Base-by-base conservation (phyloP, 23 tunicate species). In the Trididemnum miniatum region DNA sequence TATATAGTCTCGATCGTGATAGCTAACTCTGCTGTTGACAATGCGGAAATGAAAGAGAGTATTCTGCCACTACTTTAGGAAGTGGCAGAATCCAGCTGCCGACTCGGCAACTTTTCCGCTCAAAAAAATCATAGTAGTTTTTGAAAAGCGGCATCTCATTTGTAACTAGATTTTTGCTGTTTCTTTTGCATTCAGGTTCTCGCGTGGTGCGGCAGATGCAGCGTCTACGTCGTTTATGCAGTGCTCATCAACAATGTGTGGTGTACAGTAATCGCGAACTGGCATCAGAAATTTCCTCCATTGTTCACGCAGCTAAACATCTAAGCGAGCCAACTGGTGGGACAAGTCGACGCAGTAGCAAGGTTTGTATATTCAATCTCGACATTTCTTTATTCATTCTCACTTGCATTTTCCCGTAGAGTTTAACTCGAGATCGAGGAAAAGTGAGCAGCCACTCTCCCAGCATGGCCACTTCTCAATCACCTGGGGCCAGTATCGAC, bases 211-310 rank as follows among this genome's bases (percentile, higher is more conserved):
- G 97, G 35, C 97, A 95, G 20, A 89, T 95, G 95, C 94, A 89
- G 81, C 69, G 99, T 0, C 64, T 95, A 23, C 77, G 92, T 26
- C 91, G 99, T 30, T 65, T 95, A 35, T 95, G 99, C 65, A 88
- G 88, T 27, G 89, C 88, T 0, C 99, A 95, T 59, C 95, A 89
- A 59, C 99, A 89, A 77, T 95, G 99, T 67, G 99, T 90, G 24
- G 99, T 86, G 34, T 95, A 95, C 96, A 89, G 95, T 83, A 95
- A 85, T 39, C 85, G 79, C 18, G 99, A 95, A 57, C 84, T 95
- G 63, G 99, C 99, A 3, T 75, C 95, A 3, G 99, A 95, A 54
- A 86, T 95, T 34, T 80, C 90, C 50, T 95, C 99, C 4, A 95
- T 95, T 51, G 99, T 95, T 30, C 92, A 92, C 51, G 86, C 90